Evolutionary conservation across 2,888 invertebrate genomes (phyloP), one percentile per base, ranked within the genome.

Genomic region (Lacanobia wlatinum): DNA sequence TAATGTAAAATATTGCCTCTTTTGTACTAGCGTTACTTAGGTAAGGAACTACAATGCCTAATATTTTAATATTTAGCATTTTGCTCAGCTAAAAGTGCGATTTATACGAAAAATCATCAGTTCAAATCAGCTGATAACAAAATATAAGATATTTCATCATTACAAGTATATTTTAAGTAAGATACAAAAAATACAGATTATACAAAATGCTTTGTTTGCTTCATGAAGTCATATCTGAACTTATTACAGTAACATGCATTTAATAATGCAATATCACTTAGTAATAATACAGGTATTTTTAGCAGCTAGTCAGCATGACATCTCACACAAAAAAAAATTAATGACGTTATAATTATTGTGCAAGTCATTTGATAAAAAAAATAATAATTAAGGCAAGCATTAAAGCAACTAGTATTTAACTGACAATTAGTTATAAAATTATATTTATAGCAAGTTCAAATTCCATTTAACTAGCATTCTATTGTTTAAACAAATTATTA

Each of bases 1-100:
- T 23, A 74, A 28, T 40, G 23, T 65, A 48, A 48, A 48, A 64
- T 76, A 73, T 58, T 76, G 67, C 76, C 77, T 56, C 76, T 52
- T 64, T 76, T 67, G 50, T 52, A 68, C 48, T 76, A 50, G n/a
- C 21, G 1, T 52, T 58, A 38, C 9, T 10, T 67, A 46, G 1
- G 5, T 43, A 48, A 65, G 50, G 34, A 67, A 58, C 76, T 58
- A 48, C 6, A n/a, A 8, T 21, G 21, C 38, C 7, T 59, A 8
- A 58, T 58, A 58, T 66, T 23, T 21, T 7, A 66, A 43, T 5
- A 40, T 38, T 40, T n/a, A 62, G 10, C 62, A 23, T 46, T 73
- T 38, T 53, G 21, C 10, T 23, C 1, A 18, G 14, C 6, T 38
- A 23, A 23, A 55, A 1, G 21, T 40, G 28, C 43, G 12, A 40